Percentiles rank a stretch among this genome's conserved stretches.
These are phyloP conservation scores for Gavia stellata DNA, from an alignment of 2,113 vertebrate genomes.

Conservation along the genomic window DNA sequence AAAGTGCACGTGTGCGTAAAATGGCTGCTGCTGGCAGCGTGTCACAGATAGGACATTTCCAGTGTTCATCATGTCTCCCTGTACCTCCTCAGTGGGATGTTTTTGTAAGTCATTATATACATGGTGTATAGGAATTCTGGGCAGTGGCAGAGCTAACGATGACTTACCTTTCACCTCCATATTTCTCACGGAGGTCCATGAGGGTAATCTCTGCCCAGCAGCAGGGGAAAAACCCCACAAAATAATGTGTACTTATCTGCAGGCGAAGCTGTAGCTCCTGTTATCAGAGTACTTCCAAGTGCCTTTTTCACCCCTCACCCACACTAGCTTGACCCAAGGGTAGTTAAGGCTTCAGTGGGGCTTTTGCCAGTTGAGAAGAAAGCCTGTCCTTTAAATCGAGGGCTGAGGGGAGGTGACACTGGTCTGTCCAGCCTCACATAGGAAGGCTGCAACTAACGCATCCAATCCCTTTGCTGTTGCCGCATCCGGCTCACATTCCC, in stretches of 20 bases:
- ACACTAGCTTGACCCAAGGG: neutral
- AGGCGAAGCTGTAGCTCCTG: neutral
- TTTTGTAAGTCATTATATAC: neutral
- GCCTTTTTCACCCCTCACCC: neutral
- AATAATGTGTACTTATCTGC: neutral
- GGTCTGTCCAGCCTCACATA: neutral
- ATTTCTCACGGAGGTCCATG: neutral
- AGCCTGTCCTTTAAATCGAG: neutral
- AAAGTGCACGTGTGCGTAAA: neutral
- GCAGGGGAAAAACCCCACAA: neutral
- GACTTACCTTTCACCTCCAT: neutral
- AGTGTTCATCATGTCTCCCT: neutral
- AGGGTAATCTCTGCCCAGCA: neutral
- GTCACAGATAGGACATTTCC: neutral
- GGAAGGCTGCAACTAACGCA: neutral
- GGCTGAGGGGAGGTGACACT: neutral
- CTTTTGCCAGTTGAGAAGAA: neutral
- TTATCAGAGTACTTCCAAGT: neutral
- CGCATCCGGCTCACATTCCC: accelerated
- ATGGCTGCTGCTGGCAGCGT: neutral
- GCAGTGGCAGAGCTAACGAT: accelerated
- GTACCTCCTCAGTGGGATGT: neutral
- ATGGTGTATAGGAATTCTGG: neutral
- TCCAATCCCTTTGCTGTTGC: too few relatives aligned
- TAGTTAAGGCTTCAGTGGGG: neutral